Evolutionary conservation across 2,113 vertebrate genomes (phyloP), one percentile per base, ranked within the genome.

Genomic region (Motacilla tschutschensis): DNA sequence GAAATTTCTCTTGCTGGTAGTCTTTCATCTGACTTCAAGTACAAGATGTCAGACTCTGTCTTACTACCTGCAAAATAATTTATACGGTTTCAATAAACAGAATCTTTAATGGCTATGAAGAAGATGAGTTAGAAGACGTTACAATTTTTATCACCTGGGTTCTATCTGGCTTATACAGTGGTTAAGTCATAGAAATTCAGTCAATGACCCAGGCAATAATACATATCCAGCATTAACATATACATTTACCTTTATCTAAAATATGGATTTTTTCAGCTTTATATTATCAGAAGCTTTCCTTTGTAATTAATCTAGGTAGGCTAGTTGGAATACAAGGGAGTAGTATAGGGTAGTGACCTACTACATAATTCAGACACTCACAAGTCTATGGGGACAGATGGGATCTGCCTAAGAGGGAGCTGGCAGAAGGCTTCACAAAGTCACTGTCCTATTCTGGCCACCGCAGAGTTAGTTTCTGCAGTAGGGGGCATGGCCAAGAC

Each of bases 21-120:
- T 54, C 82, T 93, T 89, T 83, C 47, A 91, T 92, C 59, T 83
- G 47, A 38, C 35, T 89, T 89, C 54, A 87, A 87, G 50, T 72
- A 64, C 12, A 62, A 62, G n/a, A 58, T 58, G 33, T 21, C 66
- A 77, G 51, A 54, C 62, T 38, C 29, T 50, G 40, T 69, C 71
- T 19, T 79, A 54, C 43, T 65, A 54, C n/a, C 44, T 60, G 72
- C 47, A 87, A 83, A 91, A 87, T 83, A 89, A 74, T 79, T 79
- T 59, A 91, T 76, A 65, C 3, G 0, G 12, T 83, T 87, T 79
- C 64, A 83, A 77, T 80, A 83, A 87, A 79, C 25, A 79, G 64
- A 79, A 73, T 82, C 14, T 73, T 72, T 77, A 79, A 87, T 70
- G 19, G 6, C 5, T 62, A 9, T 70, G 72, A 65, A 85, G 26